phyloP scores from a whole-genome alignment of 2,888 invertebrate genomes.

The Linyphia triangularis region DNA sequence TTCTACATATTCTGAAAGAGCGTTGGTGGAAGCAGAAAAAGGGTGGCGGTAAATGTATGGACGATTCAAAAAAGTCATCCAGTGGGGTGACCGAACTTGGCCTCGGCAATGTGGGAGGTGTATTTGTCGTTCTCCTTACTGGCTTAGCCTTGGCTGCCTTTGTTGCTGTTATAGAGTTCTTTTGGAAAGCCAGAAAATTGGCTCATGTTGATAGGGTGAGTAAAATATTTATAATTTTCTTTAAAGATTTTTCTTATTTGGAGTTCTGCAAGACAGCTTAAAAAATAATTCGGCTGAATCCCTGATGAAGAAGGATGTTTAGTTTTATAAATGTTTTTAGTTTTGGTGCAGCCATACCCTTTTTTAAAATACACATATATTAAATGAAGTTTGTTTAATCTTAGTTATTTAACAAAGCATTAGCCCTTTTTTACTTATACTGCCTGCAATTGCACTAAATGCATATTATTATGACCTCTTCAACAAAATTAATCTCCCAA shows the following conservation, averaged over 20 bases:
- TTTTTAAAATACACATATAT: too few species aligned
- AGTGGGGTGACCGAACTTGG: slow-evolving; percentile 77
- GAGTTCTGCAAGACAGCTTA: too few species aligned
- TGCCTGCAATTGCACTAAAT: too few species aligned
- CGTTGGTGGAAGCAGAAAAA: slow-evolving; percentile 81
- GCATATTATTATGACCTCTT: too few species aligned
- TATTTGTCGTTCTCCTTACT: slow-evolving; percentile 78
- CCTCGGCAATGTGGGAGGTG: slow-evolving; percentile 79
- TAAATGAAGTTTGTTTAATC: too few species aligned
- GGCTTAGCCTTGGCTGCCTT: slow-evolving; percentile 77
- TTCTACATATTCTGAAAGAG: slow-evolving; percentile 81
- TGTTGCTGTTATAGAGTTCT: slow-evolving; percentile 77
- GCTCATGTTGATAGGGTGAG: slow-evolving; percentile 71
- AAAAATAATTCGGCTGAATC: too few species aligned
- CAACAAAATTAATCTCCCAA: too few species aligned
- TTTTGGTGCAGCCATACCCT: too few species aligned
- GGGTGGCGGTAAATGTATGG: slow-evolving; percentile 78
- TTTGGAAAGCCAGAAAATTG: slow-evolving; percentile 76
- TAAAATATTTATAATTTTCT: neutral
- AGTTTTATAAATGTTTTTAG: too few species aligned
- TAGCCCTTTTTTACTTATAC: too few species aligned
- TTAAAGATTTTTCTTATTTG: neutral
- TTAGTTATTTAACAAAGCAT: too few species aligned
- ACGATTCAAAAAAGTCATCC: slow-evolving; percentile 77
- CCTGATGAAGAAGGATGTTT: too few species aligned